Evolutionary conservation across 2,797 vertebrate species (phyloP).

Genomic region (Enteromius paludinosus): DNA sequence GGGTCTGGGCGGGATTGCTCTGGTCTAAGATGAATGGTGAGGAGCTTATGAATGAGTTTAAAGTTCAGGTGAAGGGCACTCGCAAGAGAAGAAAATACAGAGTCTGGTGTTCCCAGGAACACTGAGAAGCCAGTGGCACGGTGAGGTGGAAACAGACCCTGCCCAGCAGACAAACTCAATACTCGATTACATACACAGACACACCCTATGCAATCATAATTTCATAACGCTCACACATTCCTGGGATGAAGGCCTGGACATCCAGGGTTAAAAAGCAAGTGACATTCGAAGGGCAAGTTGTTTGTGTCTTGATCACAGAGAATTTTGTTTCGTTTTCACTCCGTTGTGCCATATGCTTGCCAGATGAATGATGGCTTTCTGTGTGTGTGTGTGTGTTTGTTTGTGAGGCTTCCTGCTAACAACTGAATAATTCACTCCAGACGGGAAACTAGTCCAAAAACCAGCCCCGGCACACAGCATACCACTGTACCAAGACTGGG

Average conservation of each 20-base stretch:
- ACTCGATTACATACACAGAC: background rate
- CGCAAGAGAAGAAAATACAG: background rate
- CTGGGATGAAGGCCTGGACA: background rate
- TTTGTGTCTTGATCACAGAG: background rate
- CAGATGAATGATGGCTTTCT: constrained; percentile 19
- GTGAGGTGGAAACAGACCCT: constrained; percentile 26
- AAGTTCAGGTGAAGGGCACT: constrained; percentile 29
- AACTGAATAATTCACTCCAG: constrained; percentile 17
- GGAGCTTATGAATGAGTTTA: constrained; percentile 26
- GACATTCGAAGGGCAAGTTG: background rate
- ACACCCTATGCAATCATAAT: constrained; percentile 28
- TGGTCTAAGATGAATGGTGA: constrained; percentile 31
- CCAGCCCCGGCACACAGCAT: background rate
- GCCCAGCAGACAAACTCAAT: background rate
- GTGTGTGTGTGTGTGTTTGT: constrained; percentile 13
- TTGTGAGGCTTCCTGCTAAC: constrained; percentile 30
- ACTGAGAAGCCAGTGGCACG: constrained; percentile 11
- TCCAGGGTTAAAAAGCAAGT: background rate
- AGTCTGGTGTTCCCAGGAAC: constrained; percentile 7
- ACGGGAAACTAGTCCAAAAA: background rate
- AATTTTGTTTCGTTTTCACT: background rate
- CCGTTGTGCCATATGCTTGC: constrained; percentile 9
- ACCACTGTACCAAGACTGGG: background rate
- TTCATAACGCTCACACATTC: constrained; percentile 13
- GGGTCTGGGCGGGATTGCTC: background rate